Evolutionary conservation across 2,113 vertebrate species (phyloP).

Genomic region (Athene cunicularia): DNA sequence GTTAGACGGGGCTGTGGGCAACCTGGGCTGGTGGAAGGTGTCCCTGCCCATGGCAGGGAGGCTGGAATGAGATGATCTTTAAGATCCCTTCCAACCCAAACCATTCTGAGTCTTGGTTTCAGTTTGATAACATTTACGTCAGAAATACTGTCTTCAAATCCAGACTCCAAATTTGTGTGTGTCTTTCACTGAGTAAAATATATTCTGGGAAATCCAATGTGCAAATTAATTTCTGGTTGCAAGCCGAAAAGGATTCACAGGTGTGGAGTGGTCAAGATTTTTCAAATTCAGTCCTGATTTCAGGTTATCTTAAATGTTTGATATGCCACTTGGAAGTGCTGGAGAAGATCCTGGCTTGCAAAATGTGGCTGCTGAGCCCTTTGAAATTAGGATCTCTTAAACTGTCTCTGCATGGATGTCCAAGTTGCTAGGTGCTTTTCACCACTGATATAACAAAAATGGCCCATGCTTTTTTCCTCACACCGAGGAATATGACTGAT

Average conservation of each 20-base stretch:
- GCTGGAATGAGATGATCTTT: too few species aligned
- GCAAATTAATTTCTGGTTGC: not conserved
- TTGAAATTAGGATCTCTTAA: not conserved
- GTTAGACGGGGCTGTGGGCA: too few species aligned
- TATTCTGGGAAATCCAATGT: not conserved
- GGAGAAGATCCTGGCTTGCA: not conserved
- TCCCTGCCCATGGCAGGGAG: too few species aligned
- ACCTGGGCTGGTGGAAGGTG: too few species aligned
- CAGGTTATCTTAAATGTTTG: not conserved
- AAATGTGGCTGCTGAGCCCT: not conserved
- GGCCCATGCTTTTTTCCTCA: not conserved
- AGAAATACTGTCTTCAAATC: not conserved
- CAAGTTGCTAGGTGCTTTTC: not conserved
- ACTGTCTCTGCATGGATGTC: not conserved
- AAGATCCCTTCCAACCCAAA: too few species aligned
- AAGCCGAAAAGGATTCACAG: not conserved
- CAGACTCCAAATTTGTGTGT: not conserved
- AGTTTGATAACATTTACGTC: not conserved
- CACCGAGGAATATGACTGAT: not conserved
- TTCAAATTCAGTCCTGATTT: not conserved
- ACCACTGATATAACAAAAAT: not conserved
- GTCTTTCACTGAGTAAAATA: not conserved
- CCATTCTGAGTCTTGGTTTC: not conserved
- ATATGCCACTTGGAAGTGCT: not conserved
- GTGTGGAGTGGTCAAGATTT: not conserved